These are phyloP conservation scores for Diabrotica balteata DNA, from an alignment of 2,888 invertebrate genomes.

Conservation along the genomic window DNA sequence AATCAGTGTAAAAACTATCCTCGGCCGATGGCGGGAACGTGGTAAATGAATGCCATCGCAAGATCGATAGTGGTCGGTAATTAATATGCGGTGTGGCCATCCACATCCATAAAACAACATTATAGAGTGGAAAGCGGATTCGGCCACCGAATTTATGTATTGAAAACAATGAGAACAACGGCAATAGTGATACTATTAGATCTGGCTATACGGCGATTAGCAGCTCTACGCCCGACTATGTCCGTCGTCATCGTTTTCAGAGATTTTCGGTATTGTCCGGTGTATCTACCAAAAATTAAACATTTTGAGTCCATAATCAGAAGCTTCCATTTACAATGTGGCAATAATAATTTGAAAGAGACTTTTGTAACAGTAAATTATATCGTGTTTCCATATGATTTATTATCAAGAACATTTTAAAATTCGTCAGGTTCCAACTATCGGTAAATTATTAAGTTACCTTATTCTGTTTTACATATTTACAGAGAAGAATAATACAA, in stretches of 20 bases:
- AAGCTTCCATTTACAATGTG: too few species aligned
- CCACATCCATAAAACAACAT: constrained; percentile 46
- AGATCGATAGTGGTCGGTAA: constrained; percentile 44
- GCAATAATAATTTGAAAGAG: too few species aligned
- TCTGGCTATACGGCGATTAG: constrained; percentile 37
- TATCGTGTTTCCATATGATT: too few species aligned
- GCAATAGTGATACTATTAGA: constrained; percentile 46
- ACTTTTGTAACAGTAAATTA: too few species aligned
- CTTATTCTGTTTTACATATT: too few species aligned
- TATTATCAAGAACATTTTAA: too few species aligned
- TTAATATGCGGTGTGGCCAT: constrained; percentile 46
- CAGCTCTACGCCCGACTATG: constrained; percentile 25
- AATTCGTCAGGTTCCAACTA: too few species aligned
- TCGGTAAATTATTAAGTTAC: too few species aligned
- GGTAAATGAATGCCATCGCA: constrained; percentile 29
- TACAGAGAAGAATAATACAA: too few species aligned
- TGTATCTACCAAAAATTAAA: too few species aligned
- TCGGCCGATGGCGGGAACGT: background rate
- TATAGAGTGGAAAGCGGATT: constrained; percentile 50
- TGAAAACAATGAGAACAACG: constrained; percentile 55
- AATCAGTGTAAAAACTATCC: constrained; percentile 25
- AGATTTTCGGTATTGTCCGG: constrained; percentile 11
- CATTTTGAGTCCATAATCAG: too few species aligned
- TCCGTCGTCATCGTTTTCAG: constrained; percentile 18
- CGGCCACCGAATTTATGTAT: constrained; percentile 53